phyloP scores from a whole-genome alignment of 1,140 invertebrate genomes.

The Polyergus mexicanus region DNA sequence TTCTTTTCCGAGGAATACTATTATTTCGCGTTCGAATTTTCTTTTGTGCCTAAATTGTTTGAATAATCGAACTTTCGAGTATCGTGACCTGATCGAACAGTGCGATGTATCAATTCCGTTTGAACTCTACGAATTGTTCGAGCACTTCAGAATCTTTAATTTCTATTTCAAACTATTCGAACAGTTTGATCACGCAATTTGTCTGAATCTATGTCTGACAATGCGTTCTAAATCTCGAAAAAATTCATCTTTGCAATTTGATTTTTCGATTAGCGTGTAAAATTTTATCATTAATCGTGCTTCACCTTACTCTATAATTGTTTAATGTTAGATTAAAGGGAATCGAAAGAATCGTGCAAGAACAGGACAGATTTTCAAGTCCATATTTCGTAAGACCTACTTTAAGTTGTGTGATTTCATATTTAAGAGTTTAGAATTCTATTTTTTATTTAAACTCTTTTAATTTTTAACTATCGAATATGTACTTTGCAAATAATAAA shows the following conservation, averaged over 20 bases:
- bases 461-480: not conserved
- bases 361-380: not conserved
- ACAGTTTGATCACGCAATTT: conserved; percentile 23
- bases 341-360: conserved; percentile 1
- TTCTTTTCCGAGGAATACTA: not conserved
- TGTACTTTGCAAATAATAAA: not conserved
- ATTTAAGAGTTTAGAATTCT: not conserved
- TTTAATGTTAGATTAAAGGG: not conserved
- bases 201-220: conserved; percentile 6
- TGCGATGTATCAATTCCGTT: not conserved
- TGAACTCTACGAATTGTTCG: not conserved
- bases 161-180: not conserved
- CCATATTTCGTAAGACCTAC: not conserved
- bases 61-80: not conserved
- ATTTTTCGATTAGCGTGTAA: not conserved
- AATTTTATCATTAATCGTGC: conserved; percentile 1
- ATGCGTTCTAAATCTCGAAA: not conserved
- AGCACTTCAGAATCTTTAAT: not conserved
- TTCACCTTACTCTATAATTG: not conserved
- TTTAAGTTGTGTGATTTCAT: not conserved
- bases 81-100: not conserved
- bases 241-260: not conserved
- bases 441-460: not conserved
- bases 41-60: not conserved
- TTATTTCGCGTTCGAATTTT: not conserved